A percentile compares a stretch with the other conserved stretches of the same genome.
Evolutionary conservation across 2,113 vertebrate species (phyloP).

Genomic region (Trematocara marginatum): DNA sequence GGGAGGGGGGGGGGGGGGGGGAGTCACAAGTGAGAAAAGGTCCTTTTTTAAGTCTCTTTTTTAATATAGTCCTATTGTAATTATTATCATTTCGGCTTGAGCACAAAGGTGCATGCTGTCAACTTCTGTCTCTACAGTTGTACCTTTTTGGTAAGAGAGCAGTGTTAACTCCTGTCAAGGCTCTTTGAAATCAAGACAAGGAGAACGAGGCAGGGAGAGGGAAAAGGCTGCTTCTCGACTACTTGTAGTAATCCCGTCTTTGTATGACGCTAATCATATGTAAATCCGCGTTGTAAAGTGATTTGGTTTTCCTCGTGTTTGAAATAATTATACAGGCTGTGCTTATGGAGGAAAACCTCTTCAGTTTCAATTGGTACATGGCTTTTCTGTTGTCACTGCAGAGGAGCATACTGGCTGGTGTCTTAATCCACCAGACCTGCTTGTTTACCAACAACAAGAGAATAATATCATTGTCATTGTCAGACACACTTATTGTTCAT

Average conservation of each 20-base stretch:
- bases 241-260: slow-evolving; percentile 69
- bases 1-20: fast-evolving
- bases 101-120: neutral
- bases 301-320: slow-evolving; percentile 71
- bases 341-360: slow-evolving; percentile 63
- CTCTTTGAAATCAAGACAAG: slow-evolving; percentile 53
- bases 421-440: slow-evolving; percentile 66
- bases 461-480: slow-evolving; percentile 63
- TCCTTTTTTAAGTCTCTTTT: neutral
- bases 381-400: slow-evolving; percentile 59
- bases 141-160: slow-evolving; percentile 27
- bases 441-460: slow-evolving; percentile 58
- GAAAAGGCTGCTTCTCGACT: slow-evolving; percentile 48
- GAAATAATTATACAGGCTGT: slow-evolving; percentile 71
- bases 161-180: slow-evolving; percentile 55
- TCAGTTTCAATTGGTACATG: slow-evolving; percentile 59
- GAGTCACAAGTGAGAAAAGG: neutral
- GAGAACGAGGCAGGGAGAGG: slow-evolving; percentile 31
- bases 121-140: neutral
- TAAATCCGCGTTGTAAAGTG: slow-evolving; percentile 73
- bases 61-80: neutral
- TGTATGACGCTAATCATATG: slow-evolving; percentile 74
- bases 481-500: slow-evolving; percentile 61
- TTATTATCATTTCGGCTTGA: neutral
- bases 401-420: slow-evolving; percentile 39